These are phyloP conservation scores for Chalcosyrphus nemorum DNA, from an alignment of 2,888 invertebrate species.

Conservation along the genomic window DNA sequence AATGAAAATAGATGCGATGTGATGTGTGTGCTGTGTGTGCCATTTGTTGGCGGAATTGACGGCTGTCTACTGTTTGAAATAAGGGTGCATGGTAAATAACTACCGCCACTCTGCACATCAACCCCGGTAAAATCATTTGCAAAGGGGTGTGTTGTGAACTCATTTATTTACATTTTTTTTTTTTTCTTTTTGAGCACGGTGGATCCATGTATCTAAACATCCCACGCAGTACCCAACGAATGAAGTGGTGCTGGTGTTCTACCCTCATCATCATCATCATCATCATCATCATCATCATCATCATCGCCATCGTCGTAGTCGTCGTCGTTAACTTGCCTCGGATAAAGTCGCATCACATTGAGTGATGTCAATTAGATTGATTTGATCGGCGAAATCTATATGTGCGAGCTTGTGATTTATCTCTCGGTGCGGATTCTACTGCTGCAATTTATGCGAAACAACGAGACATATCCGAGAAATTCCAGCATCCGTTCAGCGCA, in stretches of 20 bases:
- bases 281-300: background rate
- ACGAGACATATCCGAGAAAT: constrained; percentile 59
- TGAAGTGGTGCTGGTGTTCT: constrained; percentile 26
- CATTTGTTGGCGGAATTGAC: constrained; percentile 72
- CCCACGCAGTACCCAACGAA: constrained; percentile 27
- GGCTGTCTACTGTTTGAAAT: constrained; percentile 68
- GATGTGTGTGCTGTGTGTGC: constrained; percentile 57
- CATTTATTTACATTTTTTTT: constrained; percentile 69
- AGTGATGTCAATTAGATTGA: constrained; percentile 82
- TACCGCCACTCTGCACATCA: constrained; percentile 25
- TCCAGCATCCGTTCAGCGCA: constrained; percentile 37
- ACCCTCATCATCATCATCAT: constrained; percentile 52
- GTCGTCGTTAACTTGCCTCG: constrained; percentile 38
- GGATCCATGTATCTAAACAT: constrained; percentile 44
- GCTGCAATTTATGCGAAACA: constrained; percentile 58
- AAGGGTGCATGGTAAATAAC: constrained; percentile 70
- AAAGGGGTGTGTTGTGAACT: constrained; percentile 58
- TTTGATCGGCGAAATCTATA: constrained; percentile 81
- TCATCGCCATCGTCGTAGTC: constrained; percentile 14
- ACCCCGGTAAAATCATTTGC: constrained; percentile 55
- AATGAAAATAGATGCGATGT: constrained; percentile 75
- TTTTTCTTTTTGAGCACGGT: constrained; percentile 28
- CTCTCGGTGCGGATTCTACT: constrained; percentile 39
- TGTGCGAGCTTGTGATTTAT: constrained; percentile 65
- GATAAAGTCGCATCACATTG: constrained; percentile 79